phyloP scores from a whole-genome alignment of 2,888 invertebrate species.

The Hirtodrosophila trivittata region DNA sequence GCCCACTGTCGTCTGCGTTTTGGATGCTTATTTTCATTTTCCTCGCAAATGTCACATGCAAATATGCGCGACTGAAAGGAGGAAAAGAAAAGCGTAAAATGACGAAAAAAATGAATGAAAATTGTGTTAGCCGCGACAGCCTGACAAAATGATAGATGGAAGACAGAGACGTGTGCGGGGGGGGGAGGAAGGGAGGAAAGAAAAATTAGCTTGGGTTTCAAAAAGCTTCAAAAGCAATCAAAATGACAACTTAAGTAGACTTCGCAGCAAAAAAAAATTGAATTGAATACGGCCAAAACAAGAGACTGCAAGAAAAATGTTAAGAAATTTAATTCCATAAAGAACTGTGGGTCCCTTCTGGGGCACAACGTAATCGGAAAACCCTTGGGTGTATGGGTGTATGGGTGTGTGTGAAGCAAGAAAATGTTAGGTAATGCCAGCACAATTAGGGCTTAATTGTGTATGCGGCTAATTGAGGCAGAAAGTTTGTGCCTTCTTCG shows the following conservation, averaged over 20 bases:
- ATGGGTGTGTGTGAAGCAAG: slow-evolving; percentile 2
- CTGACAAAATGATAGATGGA: slow-evolving; percentile 69
- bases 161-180: slow-evolving; percentile 6
- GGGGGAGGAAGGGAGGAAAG: no score
- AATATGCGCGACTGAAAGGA: slow-evolving; percentile 55
- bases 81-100: slow-evolving; percentile 22
- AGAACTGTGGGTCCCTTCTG: neutral
- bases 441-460: slow-evolving; percentile 65
- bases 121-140: slow-evolving; percentile 62
- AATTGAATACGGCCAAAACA: slow-evolving; percentile 38
- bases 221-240: slow-evolving; percentile 77
- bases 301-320: slow-evolving; percentile 29
- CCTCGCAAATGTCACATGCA: slow-evolving; percentile 58
- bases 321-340: neutral
- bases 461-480: slow-evolving; percentile 57
- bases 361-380: slow-evolving; percentile 20
- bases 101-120: slow-evolving; percentile 52
- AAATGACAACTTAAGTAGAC: slow-evolving; percentile 79
- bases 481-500: slow-evolving; percentile 16
- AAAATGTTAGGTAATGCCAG: slow-evolving; percentile 41
- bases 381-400: neutral
- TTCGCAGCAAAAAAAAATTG: slow-evolving; percentile 59
- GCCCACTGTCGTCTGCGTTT: slow-evolving; percentile 19
- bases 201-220: slow-evolving; percentile 70
- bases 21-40: slow-evolving; percentile 37